Conservation (phyloP, 2,888 invertebrate genomes). For the Dryocosmus kuriphilus region DNA sequence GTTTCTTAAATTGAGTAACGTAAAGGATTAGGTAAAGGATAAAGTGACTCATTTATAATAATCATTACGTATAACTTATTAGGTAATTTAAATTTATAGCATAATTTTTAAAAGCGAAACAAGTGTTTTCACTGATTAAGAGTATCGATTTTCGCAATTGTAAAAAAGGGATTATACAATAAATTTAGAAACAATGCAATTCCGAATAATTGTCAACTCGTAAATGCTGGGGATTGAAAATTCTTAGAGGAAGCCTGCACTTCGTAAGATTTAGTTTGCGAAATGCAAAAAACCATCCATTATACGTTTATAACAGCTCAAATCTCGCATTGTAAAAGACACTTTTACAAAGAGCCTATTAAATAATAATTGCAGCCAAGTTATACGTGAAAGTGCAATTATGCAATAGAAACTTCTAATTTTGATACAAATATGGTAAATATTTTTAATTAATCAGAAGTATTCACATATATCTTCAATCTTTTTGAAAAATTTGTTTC, state of each 20-base stretch:
- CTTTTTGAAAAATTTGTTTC: too few species aligned
- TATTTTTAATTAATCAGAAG: not conserved
- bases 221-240: not conserved
- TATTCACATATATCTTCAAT: too few species aligned
- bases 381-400: slow-evolving; percentile 51
- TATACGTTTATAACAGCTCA: slow-evolving; percentile 55
- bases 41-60: too few species aligned
- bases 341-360: slow-evolving; percentile 60
- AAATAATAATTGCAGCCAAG: slow-evolving; percentile 57
- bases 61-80: too few species aligned
- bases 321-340: slow-evolving; percentile 58
- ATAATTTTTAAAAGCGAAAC: not conserved
- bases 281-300: slow-evolving; percentile 13
- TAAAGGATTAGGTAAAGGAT: too few species aligned
- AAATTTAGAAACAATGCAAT: not conserved
- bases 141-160: not conserved
- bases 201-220: not conserved
- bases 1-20: too few species aligned
- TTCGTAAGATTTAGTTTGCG: slow-evolving; percentile 21
- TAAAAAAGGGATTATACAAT: not conserved
- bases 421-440: not conserved
- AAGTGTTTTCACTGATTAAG: not conserved
- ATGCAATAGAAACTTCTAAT: slow-evolving; percentile 13
- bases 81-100: too few species aligned
- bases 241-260: not conserved